Evolutionary conservation across 1,140 invertebrate species (phyloP).

Genomic region (Notospermus geniculatus): DNA sequence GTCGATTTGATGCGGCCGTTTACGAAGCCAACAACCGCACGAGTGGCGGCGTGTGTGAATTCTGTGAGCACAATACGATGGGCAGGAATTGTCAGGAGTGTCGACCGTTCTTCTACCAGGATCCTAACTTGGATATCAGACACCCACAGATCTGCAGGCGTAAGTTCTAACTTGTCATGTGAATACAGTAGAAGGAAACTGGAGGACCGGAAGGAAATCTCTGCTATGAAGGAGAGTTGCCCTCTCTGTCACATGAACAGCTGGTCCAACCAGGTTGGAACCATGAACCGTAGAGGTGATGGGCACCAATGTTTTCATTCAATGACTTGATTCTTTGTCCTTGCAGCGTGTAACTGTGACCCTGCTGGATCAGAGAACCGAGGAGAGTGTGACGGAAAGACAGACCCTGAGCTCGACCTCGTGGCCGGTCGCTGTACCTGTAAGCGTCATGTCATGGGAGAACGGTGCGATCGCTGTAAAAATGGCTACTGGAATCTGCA

Average conservation of each 20-base stretch:
- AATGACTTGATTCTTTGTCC: constrained; percentile 51
- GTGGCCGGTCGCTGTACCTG: constrained; percentile 66
- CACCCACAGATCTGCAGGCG: constrained; percentile 86
- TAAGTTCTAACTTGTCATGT: too few species aligned
- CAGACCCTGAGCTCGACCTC: constrained; percentile 70
- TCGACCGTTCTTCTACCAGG: constrained; percentile 85
- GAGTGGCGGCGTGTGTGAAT: constrained; percentile 89
- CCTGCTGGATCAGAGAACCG: constrained; percentile 75
- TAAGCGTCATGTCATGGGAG: constrained; percentile 58
- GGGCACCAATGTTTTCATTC: not conserved
- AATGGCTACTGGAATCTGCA: constrained; percentile 88
- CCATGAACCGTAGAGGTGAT: too few species aligned
- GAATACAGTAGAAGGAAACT: too few species aligned
- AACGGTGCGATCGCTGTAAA: constrained; percentile 58
- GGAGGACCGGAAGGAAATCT: too few species aligned
- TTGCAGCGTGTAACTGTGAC: constrained; percentile 69
- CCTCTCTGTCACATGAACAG: too few species aligned
- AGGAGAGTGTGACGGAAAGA: constrained; percentile 84
- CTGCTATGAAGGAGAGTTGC: too few species aligned
- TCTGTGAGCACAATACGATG: constrained; percentile 87
- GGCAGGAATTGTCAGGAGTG: constrained; percentile 96
- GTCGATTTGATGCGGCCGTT: constrained; percentile 91
- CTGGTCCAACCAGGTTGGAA: too few species aligned
- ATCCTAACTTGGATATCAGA: constrained; percentile 71
- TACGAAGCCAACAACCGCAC: constrained; percentile 82